Conservation (phyloP, 2,888 invertebrate species). For the Ophraella communa region DNA sequence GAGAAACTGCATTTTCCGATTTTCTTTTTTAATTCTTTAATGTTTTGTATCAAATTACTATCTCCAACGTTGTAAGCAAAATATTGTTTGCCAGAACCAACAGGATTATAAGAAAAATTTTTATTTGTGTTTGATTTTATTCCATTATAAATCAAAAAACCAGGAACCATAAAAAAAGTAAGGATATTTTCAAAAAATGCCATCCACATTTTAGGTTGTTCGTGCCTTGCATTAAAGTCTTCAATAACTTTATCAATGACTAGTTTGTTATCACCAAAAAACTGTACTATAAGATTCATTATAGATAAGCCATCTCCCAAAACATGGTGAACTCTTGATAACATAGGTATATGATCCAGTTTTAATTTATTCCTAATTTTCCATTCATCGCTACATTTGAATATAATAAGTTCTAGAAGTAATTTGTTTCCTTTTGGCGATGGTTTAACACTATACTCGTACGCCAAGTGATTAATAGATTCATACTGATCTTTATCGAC, state of each 20-base stretch:
- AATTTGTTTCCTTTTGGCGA: not conserved
- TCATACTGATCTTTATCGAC: not conserved
- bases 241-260: not conserved
- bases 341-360: not conserved
- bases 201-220: not conserved
- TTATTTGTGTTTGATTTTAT: not conserved
- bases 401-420: constrained; percentile 1
- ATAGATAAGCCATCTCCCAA: constrained; percentile 9
- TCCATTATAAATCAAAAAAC: not conserved
- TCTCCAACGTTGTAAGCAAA: constrained; percentile 5
- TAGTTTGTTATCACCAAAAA: not conserved
- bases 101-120: not conserved
- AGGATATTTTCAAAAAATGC: not conserved
- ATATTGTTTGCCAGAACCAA: not conserved
- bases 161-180: not conserved
- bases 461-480: not conserved
- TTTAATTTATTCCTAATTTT: not conserved
- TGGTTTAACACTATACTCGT: constrained; percentile 1
- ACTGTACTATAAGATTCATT: constrained; percentile 3
- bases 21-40: constrained; percentile 2
- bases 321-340: not conserved
- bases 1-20: not conserved
- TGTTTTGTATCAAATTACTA: not conserved
- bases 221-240: not conserved
- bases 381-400: constrained; percentile 6